Base-by-base conservation (phyloP, 2,797 vertebrate genomes). In the Fratercula arctica region DNA sequence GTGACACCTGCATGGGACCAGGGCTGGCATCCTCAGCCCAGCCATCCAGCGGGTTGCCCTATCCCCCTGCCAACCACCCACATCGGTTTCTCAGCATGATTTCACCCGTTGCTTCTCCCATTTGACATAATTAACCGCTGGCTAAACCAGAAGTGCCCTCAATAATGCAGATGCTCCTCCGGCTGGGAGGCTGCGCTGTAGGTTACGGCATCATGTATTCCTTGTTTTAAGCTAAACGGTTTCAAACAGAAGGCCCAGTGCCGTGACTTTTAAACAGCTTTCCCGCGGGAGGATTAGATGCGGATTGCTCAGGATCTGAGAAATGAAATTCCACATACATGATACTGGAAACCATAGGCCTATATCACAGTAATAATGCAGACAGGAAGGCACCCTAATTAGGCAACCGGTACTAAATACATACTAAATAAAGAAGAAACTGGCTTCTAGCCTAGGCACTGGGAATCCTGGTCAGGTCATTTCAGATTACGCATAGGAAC, bases 381-480 rank as follows among this genome's bases (percentile, higher is more conserved):
- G 95, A 95, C 85, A 97, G 94, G 82, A 98, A 97, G 93, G 57
- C 92, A 97, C 89, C 85, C n/a, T n/a, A n/a, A n/a, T 91, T 90
- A 59, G 10, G 85, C 93, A 96, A 93, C 87, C 89, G 92, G 90
- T 92, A 91, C 79, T 89, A 88, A 88, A 81, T 77, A 76, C 85
- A 89, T 68, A 90, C 78, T 90, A 91, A 92, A 96, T 94, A 95
- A 96, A 96, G 68, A 85, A 88, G 87, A 94, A 93, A 57, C 60
- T 87, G 73, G 83, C 95, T 91, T 73, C 48, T 68, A 76, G 90
- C 68, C 83, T 94, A 92, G 90, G 43, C 70, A 61, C 89, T 68
- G 88, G 89, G 80, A 78, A 94, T 91, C 35, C 26, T 94, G 74
- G 29, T 89, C 86, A 86, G 85, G 85, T 96, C 57, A 96, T 93